Conservation (phyloP, 2,888 invertebrate genomes). For the Chirona hameri region DNA sequence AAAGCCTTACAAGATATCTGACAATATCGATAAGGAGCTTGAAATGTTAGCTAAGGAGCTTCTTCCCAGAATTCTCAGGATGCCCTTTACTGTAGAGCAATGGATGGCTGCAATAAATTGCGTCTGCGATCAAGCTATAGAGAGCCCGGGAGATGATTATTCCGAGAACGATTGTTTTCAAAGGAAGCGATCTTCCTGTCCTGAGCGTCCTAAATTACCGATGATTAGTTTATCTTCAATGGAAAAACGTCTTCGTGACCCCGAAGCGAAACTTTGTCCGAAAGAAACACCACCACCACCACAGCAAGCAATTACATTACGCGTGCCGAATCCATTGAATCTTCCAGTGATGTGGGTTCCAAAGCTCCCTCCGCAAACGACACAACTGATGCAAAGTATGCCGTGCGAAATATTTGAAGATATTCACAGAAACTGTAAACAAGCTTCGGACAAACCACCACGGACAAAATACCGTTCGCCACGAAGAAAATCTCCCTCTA, state of each 20-base stretch:
- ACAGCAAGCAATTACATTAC: background rate
- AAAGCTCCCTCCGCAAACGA: background rate
- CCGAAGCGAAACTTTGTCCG: background rate
- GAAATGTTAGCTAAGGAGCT: background rate
- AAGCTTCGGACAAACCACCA: background rate
- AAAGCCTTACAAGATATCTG: background rate
- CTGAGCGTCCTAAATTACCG: background rate
- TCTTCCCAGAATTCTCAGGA: background rate
- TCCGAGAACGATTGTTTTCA: background rate
- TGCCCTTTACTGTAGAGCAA: background rate
- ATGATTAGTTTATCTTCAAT: background rate
- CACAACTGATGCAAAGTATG: background rate
- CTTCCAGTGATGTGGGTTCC: slow-evolving; percentile 1
- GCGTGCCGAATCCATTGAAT: background rate
- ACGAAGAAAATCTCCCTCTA: background rate
- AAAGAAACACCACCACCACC: background rate
- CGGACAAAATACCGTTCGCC: background rate
- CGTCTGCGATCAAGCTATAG: background rate
- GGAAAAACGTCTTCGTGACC: background rate
- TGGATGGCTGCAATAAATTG: background rate
- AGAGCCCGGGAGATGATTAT: background rate
- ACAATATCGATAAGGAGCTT: background rate
- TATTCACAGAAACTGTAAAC: background rate
- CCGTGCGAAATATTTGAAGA: background rate
- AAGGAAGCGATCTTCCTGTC: background rate